Conservation (phyloP, 2,113 vertebrate species). For the Xiphophorus hellerii region DNA sequence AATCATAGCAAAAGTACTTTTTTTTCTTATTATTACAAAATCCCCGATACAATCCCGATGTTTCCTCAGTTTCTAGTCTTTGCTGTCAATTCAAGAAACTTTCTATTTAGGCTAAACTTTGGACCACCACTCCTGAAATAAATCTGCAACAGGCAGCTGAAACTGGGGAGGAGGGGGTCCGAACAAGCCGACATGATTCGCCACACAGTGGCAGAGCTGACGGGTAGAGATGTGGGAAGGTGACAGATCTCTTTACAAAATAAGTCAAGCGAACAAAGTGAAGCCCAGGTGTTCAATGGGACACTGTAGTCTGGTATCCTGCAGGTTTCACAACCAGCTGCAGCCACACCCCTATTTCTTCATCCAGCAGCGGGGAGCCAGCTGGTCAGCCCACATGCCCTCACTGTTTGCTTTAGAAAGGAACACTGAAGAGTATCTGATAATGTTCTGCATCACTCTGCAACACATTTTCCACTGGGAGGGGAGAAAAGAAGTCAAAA, state of each 20-base stretch:
- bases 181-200: constrained; percentile 45
- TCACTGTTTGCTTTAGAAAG: constrained; percentile 27
- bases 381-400: constrained; percentile 58
- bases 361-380: constrained; percentile 37
- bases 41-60: background rate
- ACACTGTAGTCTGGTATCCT: constrained; percentile 65
- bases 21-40: background rate
- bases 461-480: constrained; percentile 7
- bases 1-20: no score
- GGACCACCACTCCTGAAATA: constrained; percentile 22
- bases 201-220: constrained; percentile 37
- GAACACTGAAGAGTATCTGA: constrained; percentile 36
- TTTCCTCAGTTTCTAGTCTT: background rate
- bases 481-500: background rate
- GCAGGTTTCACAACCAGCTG: constrained; percentile 63
- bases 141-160: constrained; percentile 25
- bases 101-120: constrained; percentile 42
- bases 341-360: constrained; percentile 46
- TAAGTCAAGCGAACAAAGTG: constrained; percentile 73
- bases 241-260: constrained; percentile 71
- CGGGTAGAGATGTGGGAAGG: constrained; percentile 57
- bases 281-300: constrained; percentile 79
- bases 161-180: constrained; percentile 52
- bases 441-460: constrained; percentile 7
- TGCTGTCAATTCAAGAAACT: background rate